Evolutionary conservation across 2,113 vertebrate genomes (phyloP).

Genomic region (Gymnobelideus leadbeateri): DNA sequence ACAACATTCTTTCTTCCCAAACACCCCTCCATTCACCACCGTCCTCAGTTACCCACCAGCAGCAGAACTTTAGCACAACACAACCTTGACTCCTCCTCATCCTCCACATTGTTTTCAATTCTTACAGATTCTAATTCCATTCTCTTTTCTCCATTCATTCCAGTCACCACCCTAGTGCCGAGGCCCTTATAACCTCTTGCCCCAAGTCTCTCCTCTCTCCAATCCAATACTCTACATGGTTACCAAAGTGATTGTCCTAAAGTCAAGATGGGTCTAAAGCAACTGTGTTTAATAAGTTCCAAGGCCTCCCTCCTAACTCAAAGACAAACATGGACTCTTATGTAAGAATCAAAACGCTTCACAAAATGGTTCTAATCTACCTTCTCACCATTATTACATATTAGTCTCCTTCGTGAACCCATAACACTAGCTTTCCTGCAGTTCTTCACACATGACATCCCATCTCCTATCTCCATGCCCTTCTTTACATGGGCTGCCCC

Average conservation of each 20-base stretch:
- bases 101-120: background rate
- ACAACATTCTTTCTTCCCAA: background rate
- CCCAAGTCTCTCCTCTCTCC: background rate
- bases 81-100: background rate
- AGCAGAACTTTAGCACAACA: background rate
- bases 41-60: background rate
- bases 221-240: background rate
- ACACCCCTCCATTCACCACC: background rate
- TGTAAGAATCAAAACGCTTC: background rate
- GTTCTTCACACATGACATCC: background rate
- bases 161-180: background rate
- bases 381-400: background rate
- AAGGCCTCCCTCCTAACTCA: background rate
- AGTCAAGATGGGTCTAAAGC: background rate
- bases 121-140: background rate
- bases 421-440: background rate
- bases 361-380: background rate
- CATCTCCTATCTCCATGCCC: background rate
- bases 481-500: background rate
- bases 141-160: background rate
- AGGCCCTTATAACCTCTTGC: background rate
- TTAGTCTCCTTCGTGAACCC: background rate
- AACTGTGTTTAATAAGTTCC: background rate
- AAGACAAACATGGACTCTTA: background rate
- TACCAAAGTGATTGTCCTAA: background rate